Evolutionary conservation across 2,888 invertebrate species (phyloP), one percentile per base, ranked within the genome.

Genomic region (Leptodirus hochenwartii): DNA sequence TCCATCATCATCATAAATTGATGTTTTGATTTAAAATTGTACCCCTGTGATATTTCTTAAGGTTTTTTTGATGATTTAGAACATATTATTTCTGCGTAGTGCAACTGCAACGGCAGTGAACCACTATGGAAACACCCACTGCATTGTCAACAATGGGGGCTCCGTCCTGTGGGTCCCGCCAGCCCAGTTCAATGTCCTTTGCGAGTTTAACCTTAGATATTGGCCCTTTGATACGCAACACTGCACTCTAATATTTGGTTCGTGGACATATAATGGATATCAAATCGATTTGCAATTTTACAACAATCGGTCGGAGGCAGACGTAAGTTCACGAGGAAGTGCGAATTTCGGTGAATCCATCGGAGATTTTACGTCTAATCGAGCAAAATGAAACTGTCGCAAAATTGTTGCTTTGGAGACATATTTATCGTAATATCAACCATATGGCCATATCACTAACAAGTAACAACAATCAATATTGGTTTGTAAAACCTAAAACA

Each of bases 221-320:
- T 85, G 84, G 84, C 85, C 85, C 0, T 66, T 60, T 26, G 85
- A 85, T 50, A 54, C 54, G 4, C 84, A 85, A 48, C 52, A 47
- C 0, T 78, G 77, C 42, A 44, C 49, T 24, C 53, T 84, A 34
- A 65, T 64, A 43, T 66, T 85, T 35, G 80, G 78, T 2, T 80
- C 82, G 1, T 74, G 81, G 68, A 67, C 70, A 1, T 66, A 72
- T 45, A 59, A 61, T 30, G 63, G 64, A 1, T 62, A 69, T 14
- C 64, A 72, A 40, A 54, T 76, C 5, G 60, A 66, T 37, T 39
- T 67, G 9, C 44, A 44, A 27, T 25, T 50, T 9, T 39, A 42
- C 20, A 36, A 43, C 13, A 44, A 46, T 29, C 29, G 33, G 25
- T 39, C 45, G 3, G 35, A 40, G n/a, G 39, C 41, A 17, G 38